Base-by-base conservation (phyloP, 2,888 invertebrate genomes). In the Philaethria dido region DNA sequence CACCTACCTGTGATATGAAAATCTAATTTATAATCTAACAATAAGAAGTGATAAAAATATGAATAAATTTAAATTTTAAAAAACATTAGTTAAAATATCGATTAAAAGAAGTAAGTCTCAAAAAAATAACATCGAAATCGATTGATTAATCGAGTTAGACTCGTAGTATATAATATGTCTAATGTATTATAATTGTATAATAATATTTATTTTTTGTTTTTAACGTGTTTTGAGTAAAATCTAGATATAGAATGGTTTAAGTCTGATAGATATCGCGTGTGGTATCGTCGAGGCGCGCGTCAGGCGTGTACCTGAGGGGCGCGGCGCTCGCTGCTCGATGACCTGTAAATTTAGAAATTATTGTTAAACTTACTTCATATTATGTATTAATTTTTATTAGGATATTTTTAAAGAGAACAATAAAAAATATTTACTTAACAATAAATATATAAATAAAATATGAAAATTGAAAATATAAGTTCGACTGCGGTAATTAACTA, bases 261-360 rank as follows among this genome's bases (percentile, higher is more conserved):
- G 33, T 60, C 45, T 29, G 33, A 3, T 29, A 16, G 44, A 45
- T 20, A 33, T 33, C 39, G 55, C 33, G 44, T 13, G 8, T 8
- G 22, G 55, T 18, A 13, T 14, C 20, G 5, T 54, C 63, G 54
- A 3, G 29, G 50, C 20, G 25, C 11, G 8, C 47, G 64, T 64
- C 59, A 50, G 48, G 57, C 59, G n/a, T 22, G 64, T 64, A 64
- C 64, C 64, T 64, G 64, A 48, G 64, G 42, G 60, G 64, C 64
- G 59, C 60, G 64, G 29, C 64, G 64, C 50, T 65, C 64, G 60
- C 59, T 39, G 64, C 64, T 60, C 1, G 64, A 14, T n/a, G 64
- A 59, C 50, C 64, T 65, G 64, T 29, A 47, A 60, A 22, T 33
- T 5, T 3, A 8, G 33, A 33, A 33, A n/a, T n/a, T n/a, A n/a